Evolutionary conservation across 1,140 invertebrate genomes (phyloP).

Genomic region (Potamilus streckersoni): DNA sequence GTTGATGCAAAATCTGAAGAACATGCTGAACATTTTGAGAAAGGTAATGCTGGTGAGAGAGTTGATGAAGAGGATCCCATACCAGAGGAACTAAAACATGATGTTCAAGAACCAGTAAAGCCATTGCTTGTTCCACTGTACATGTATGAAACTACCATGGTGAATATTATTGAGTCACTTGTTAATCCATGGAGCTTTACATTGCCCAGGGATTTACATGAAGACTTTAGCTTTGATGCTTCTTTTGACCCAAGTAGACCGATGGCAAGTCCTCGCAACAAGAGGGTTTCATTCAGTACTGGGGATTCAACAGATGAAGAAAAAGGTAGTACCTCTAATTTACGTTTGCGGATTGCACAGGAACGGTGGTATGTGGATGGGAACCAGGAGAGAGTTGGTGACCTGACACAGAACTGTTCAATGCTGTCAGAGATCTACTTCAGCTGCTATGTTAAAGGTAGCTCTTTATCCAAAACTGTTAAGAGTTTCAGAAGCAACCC

Average conservation of each 20-base stretch:
- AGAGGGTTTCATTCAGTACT: constrained; percentile 27
- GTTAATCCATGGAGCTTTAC: constrained; percentile 68
- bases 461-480: constrained; percentile 3
- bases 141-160: constrained; percentile 78
- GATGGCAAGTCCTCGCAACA: constrained; percentile 14
- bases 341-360: constrained; percentile 35
- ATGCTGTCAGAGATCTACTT: constrained; percentile 75
- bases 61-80: neutral
- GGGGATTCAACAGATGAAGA: constrained; percentile 19
- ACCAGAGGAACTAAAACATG: constrained; percentile 1
- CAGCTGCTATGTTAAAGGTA: constrained; percentile 77
- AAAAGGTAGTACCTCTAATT: neutral
- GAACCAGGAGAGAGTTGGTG: constrained; percentile 35
- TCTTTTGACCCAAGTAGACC: constrained; percentile 10
- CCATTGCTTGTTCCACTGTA: constrained; percentile 74
- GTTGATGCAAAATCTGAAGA: constrained; percentile 4
- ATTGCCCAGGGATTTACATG: constrained; percentile 60
- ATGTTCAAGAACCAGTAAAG: neutral
- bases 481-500: no score
- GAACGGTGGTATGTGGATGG: constrained; percentile 55
- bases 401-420: constrained; percentile 74
- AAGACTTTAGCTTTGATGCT: constrained; percentile 65
- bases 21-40: neutral
- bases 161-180: constrained; percentile 73
- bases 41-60: neutral